These are phyloP conservation scores for Autographa gamma DNA, from an alignment of 2,888 invertebrate species.

Conservation along the genomic window DNA sequence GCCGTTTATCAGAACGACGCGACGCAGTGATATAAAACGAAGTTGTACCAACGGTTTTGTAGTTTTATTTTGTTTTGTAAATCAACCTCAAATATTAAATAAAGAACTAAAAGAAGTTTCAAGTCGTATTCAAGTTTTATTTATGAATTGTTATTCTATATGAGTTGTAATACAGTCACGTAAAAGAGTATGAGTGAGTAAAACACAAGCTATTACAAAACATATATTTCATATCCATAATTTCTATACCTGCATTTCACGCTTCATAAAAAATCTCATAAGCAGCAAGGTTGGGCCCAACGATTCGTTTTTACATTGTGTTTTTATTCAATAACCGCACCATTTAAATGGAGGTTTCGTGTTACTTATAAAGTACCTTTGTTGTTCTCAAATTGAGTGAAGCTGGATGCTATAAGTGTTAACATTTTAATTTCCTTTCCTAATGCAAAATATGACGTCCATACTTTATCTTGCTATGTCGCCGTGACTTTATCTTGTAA, in stretches of 20 bases:
- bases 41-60: constrained; percentile 10
- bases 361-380: constrained; percentile 73
- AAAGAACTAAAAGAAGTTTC: not conserved
- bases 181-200: constrained; percentile 37
- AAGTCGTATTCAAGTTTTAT: not conserved
- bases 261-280: constrained; percentile 78
- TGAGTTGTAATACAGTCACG: constrained; percentile 22
- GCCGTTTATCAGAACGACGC: constrained; percentile 54
- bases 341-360: constrained; percentile 72
- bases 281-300: constrained; percentile 71
- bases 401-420: constrained; percentile 46
- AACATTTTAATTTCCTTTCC: constrained; percentile 38
- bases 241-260: constrained; percentile 78
- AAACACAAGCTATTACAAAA: constrained; percentile 54
- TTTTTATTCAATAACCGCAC: constrained; percentile 80
- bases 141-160: constrained; percentile 17
- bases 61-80: not conserved
- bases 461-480: constrained; percentile 7
- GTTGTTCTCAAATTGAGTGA: constrained; percentile 80
- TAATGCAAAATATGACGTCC: constrained; percentile 18
- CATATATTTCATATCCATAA: constrained; percentile 61
- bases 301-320: constrained; percentile 72
- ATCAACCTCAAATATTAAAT: constrained; percentile 13
- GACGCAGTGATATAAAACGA: constrained; percentile 19
- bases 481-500: constrained; percentile 10